Evolutionary conservation across 2,797 vertebrate genomes (phyloP).

Genomic region (Phalloptychus januarius): DNA sequence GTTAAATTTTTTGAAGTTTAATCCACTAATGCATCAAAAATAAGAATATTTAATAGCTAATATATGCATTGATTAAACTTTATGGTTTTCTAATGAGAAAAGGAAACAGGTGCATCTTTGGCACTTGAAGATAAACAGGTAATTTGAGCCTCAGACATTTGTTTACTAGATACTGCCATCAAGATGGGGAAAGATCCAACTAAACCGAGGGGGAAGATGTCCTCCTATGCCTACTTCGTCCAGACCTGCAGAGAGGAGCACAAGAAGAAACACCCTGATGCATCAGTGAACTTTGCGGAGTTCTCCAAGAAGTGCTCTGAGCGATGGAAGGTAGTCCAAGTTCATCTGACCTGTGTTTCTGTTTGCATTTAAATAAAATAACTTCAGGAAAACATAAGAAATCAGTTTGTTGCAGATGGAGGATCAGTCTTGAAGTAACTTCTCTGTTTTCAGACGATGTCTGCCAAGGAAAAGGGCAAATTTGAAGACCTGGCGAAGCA

Average conservation of each 20-base stretch:
- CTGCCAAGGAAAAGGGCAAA: constrained; percentile 95
- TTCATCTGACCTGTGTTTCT: not conserved
- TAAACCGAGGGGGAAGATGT: constrained; percentile 99
- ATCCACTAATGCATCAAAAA: not conserved
- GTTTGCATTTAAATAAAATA: not conserved
- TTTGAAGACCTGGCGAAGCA: constrained; percentile 96
- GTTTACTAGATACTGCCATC: constrained; percentile 52
- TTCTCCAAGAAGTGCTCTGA: constrained; percentile 99
- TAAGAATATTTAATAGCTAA: not conserved
- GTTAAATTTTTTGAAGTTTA: not conserved
- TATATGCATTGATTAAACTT: not conserved
- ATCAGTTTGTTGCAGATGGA: not conserved
- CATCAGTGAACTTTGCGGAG: constrained; percentile 97
- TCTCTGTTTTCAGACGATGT: constrained; percentile 87
- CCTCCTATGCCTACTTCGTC: constrained; percentile 98
- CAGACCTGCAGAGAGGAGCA: constrained; percentile 99
- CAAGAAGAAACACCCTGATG: constrained; percentile 98
- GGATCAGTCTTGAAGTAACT: not conserved
- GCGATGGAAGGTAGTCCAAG: constrained; percentile 93
- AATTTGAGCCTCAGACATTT: not conserved
- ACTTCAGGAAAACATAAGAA: not conserved
- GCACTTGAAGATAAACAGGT: not conserved
- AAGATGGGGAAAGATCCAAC: constrained; percentile 94
- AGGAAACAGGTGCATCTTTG: not conserved
- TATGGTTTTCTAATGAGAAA: not conserved